phyloP scores from a whole-genome alignment of 1,140 invertebrate genomes.

The Hydropsyche tenuis region DNA sequence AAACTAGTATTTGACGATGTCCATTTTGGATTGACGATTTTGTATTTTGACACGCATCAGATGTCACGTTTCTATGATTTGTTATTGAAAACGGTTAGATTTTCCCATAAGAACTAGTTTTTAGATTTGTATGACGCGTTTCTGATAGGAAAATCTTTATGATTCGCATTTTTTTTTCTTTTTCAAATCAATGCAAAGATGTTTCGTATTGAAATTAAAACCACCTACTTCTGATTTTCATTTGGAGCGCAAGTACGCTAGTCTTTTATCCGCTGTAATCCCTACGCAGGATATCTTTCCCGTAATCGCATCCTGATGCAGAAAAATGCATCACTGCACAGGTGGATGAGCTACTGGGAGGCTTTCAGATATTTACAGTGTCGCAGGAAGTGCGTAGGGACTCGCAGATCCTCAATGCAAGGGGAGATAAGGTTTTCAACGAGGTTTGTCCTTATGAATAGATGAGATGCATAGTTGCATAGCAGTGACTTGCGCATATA shows the following conservation, averaged over 20 bases:
- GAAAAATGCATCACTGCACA: slow-evolving; percentile 12
- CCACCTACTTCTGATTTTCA: background rate
- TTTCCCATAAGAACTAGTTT: background rate
- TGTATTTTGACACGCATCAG: no score
- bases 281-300: background rate
- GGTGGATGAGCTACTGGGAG: background rate
- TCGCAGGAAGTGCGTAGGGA: slow-evolving; percentile 30
- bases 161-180: no score
- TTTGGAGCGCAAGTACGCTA: background rate
- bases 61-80: background rate
- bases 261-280: background rate
- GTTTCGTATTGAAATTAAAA: no score
- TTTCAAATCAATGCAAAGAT: no score
- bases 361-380: no score
- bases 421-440: slow-evolving; percentile 36
- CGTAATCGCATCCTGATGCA: slow-evolving; percentile 19
- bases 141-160: no score
- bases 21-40: no score
- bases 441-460: slow-evolving; percentile 31
- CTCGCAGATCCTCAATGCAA: slow-evolving; percentile 13
- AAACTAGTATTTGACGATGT: no score
- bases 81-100: background rate
- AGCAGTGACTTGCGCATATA: background rate
- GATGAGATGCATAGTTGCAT: background rate
- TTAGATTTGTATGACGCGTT: no score